A percentile compares a stretch with the other conserved stretches of the same genome.
Evolutionary conservation across 2,888 invertebrate species (phyloP).

Genomic region (Podotricha telesiphe): DNA sequence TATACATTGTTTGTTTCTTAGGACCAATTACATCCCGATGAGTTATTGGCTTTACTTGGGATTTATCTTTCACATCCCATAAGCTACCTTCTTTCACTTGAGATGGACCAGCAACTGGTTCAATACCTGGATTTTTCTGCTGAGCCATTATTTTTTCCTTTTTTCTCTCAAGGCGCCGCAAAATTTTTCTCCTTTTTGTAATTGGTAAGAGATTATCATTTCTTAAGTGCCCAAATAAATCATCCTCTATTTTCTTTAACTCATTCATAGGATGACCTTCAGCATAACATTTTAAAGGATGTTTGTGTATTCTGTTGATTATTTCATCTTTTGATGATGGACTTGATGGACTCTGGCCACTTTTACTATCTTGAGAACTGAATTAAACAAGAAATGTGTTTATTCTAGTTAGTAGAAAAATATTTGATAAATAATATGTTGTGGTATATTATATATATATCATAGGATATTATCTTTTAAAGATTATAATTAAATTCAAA

Average conservation of each 20-base stretch:
- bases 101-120: slow-evolving; percentile 45
- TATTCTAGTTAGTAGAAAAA: not conserved
- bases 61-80: slow-evolving; percentile 73
- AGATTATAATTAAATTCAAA: not conserved
- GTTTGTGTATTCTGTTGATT: slow-evolving; percentile 51
- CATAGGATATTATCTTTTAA: too few species aligned
- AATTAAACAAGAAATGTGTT: slow-evolving; percentile 31
- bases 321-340: slow-evolving; percentile 49
- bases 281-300: slow-evolving; percentile 60
- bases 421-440: too few species aligned
- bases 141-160: slow-evolving; percentile 61
- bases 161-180: slow-evolving; percentile 74
- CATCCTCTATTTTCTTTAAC: slow-evolving; percentile 75
- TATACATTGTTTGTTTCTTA: slow-evolving; percentile 72
- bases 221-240: slow-evolving; percentile 74
- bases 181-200: slow-evolving; percentile 73
- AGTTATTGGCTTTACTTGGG: slow-evolving; percentile 44
- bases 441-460: too few species aligned
- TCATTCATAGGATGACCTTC: slow-evolving; percentile 81
- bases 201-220: slow-evolving; percentile 65
- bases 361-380: slow-evolving; percentile 50
- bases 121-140: slow-evolving; percentile 53
- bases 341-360: slow-evolving; percentile 53
- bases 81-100: slow-evolving; percentile 58
- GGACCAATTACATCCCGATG: slow-evolving; percentile 56